Conservation (phyloP, 2,888 invertebrate genomes). For the Panzeria rudis region DNA sequence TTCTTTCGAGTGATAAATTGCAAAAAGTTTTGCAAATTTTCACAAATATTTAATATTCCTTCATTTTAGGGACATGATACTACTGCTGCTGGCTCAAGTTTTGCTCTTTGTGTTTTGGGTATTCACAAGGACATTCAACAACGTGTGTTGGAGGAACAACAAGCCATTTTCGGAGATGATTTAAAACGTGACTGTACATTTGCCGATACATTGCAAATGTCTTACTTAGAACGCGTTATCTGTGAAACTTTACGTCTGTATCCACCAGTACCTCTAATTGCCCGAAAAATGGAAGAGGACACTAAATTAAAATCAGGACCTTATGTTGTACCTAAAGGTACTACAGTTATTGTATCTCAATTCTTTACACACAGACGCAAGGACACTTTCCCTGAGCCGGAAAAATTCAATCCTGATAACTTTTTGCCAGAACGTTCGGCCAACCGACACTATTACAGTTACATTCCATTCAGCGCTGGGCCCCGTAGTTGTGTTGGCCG, state of each 20-base stretch:
- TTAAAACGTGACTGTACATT: constrained; percentile 89
- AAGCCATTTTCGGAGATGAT: constrained; percentile 90
- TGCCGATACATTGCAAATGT: constrained; percentile 91
- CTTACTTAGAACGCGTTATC: constrained; percentile 91
- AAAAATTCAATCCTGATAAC: constrained; percentile 91
- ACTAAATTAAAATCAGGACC: constrained; percentile 86
- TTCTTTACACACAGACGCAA: constrained; percentile 88
- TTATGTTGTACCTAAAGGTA: constrained; percentile 88
- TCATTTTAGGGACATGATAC: constrained; percentile 89
- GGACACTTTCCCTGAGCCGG: constrained; percentile 88
- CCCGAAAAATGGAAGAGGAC: constrained; percentile 88
- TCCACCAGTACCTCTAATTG: constrained; percentile 92
- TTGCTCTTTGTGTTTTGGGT: constrained; percentile 92
- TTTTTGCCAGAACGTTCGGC: constrained; percentile 90
- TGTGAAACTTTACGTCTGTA: constrained; percentile 91
- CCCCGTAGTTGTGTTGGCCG: constrained; percentile 91
- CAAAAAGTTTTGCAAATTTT: background rate
- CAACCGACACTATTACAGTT: constrained; percentile 91
- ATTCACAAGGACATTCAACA: constrained; percentile 91
- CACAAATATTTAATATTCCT: background rate
- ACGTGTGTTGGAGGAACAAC: constrained; percentile 89
- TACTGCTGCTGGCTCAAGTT: constrained; percentile 93
- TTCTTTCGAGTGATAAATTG: too few relatives aligned
- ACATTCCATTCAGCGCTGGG: constrained; percentile 92
- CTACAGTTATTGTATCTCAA: constrained; percentile 88